Conservation (phyloP, 2,888 invertebrate species). For the Hermaeophaga mercurialis region DNA sequence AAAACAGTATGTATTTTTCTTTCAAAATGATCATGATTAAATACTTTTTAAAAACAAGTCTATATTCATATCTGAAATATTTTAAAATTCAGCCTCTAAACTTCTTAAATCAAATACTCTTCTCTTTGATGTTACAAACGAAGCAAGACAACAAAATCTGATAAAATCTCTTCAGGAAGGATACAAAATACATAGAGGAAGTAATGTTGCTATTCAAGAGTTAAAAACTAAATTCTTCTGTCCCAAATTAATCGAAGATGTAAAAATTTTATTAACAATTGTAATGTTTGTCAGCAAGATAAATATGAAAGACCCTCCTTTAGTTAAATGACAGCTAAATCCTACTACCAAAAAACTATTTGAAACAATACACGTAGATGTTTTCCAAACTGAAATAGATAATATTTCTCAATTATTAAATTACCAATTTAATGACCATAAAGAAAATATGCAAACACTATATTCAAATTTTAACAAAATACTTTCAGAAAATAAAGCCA, state of each 20-base stretch:
- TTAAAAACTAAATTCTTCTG: constrained; percentile 31
- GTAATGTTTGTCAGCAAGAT: constrained; percentile 27
- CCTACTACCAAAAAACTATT: not conserved
- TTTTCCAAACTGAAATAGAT: not conserved
- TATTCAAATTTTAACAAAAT: too few relatives aligned
- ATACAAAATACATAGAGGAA: constrained; percentile 34
- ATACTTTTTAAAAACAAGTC: constrained; percentile 2
- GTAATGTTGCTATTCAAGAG: constrained; percentile 26
- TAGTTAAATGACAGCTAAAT: not conserved
- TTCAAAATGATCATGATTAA: constrained; percentile 13
- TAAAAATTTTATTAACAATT: constrained; percentile 31
- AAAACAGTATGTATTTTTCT: constrained; percentile 6
- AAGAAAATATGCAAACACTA: too few relatives aligned
- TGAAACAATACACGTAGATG: not conserved
- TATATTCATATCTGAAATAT: constrained; percentile 3
- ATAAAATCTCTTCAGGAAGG: constrained; percentile 26
- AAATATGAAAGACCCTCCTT: constrained; percentile 32
- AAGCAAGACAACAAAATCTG: too few relatives aligned
- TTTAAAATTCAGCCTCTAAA: constrained; percentile 13
- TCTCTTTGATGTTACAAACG: too few relatives aligned
- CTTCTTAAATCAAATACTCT: too few relatives aligned
- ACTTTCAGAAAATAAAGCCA: too few relatives aligned
- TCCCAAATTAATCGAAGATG: constrained; percentile 8
- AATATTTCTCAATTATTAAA: too few relatives aligned
- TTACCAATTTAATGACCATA: too few relatives aligned